Base-by-base conservation (phyloP, 2,797 vertebrate species). In the Gobio occitaniae region DNA sequence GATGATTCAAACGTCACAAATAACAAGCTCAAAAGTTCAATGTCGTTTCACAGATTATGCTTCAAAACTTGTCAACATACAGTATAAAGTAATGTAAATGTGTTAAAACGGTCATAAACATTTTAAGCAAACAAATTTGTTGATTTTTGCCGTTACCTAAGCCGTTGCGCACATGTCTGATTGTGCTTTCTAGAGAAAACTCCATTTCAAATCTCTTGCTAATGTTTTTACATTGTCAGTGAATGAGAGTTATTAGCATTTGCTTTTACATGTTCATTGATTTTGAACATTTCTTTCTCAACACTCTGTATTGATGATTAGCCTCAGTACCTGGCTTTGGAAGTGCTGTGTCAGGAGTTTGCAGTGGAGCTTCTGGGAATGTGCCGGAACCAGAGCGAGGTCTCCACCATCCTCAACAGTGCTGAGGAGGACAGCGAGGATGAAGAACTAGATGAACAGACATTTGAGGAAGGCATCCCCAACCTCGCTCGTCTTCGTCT, bases 351-450 rank as follows among this genome's bases (percentile, higher is more conserved):
- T 84, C 96, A 97, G 91, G 97, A 97, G 91, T 97, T 97, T 47
- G 94, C 96, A 0, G 96, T 97, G 9, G 97, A 97, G 89, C 88
- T 97, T 87, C 92, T 98, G 87, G 96, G 96, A 32, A 97, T 97
- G 96, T 97, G 97, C 88, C 94, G 95, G 84, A 97, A 97, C 91
- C 96, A 97, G 92, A 96, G 96, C 0, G 96, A 97, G 89, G 96
- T 97, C 86, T 96, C 96, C 0, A 96, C 95, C 0, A 94, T 97
- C 74, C 93, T 97, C 78, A 97, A 97, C 69, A 96, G 96, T 90
- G 91, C 94, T 21, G 95, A 93, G 0, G 92, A 94, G 0, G 93
- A 95, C 54, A 93, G 93, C 8, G 77, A 72, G 6, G 93, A 96
- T 54, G 93, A 95, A 0, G 89, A 93, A 32, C 15, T 93, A n/a